Evolutionary conservation across 2,888 invertebrate species (phyloP).

Genomic region (Seira sanloemensis): DNA sequence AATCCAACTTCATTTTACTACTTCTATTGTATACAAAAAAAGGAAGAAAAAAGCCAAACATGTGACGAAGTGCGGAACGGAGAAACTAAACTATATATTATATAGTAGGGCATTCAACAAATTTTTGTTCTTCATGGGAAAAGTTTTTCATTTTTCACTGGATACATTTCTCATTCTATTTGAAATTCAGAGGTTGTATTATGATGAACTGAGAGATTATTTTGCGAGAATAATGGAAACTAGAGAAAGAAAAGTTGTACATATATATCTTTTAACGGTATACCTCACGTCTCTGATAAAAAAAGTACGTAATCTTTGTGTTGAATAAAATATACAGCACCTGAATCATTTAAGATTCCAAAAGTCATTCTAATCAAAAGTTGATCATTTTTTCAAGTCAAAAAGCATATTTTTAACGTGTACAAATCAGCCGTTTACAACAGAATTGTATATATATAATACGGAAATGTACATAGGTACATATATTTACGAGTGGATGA

Average conservation of each 20-base stretch:
- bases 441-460: no score
- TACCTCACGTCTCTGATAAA: neutral
- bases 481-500: no score
- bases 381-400: neutral
- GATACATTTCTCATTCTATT: neutral
- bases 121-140: no score
- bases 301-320: no score
- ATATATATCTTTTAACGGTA: neutral
- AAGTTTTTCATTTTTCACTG: neutral
- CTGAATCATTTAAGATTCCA: no score
- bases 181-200: conserved; percentile 1
- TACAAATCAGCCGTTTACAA: no score
- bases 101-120: no score
- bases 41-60: neutral
- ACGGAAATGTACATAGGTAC: no score
- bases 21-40: conserved; percentile 12
- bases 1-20: conserved; percentile 10
- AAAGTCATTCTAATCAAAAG: neutral
- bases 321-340: no score
- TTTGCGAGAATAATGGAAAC: neutral
- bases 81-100: neutral
- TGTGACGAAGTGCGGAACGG: neutral
- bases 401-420: no score
- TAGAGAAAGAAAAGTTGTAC: neutral
- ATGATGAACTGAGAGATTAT: neutral